A percentile compares a stretch with the other conserved stretches of the same genome.
Conservation (phyloP, 2,888 invertebrate genomes). For the Melipona beecheii region DNA sequence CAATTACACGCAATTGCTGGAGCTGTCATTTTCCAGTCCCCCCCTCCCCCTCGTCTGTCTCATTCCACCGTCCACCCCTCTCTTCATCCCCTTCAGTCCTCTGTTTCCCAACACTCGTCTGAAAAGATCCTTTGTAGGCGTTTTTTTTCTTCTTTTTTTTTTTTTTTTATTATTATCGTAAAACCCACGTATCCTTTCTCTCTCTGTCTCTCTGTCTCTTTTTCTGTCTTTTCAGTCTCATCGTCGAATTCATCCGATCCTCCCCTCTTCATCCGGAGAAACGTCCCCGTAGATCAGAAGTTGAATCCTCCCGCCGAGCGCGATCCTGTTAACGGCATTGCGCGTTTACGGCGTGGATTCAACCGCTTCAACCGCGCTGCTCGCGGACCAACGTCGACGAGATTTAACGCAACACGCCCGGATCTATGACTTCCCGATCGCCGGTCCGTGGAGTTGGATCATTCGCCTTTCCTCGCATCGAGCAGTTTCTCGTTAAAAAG, state of each 20-base stretch:
- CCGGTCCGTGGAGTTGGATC: constrained; percentile 25
- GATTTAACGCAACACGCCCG: constrained; percentile 60
- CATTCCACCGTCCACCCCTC: constrained; percentile 8
- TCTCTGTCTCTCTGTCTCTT: not conserved
- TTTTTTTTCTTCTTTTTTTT: constrained; percentile 56
- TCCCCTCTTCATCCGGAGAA: constrained; percentile 1
- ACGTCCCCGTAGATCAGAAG: constrained; percentile 40
- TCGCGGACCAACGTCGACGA: constrained; percentile 50
- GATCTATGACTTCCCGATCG: constrained; percentile 58
- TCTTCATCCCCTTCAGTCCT: constrained; percentile 29
- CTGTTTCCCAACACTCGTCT: constrained; percentile 40
- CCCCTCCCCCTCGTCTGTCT: constrained; percentile 35
- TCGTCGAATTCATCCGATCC: constrained; percentile 61
- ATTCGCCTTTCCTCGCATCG: constrained; percentile 33
- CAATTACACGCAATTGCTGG: constrained; percentile 68
- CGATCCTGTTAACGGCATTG: constrained; percentile 70
- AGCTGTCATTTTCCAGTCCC: constrained; percentile 65
- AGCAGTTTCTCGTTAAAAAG: constrained; percentile 35
- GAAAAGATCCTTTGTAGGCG: constrained; percentile 69
- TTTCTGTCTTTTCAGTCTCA: not conserved
- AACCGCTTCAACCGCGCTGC: constrained; percentile 60
- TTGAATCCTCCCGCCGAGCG: constrained; percentile 45
- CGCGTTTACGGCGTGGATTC: constrained; percentile 62
- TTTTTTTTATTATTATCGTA: too few species aligned
- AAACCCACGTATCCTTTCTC: not conserved